A percentile compares a stretch with the other conserved stretches of the same genome.
Conservation (phyloP, 2,888 invertebrate species). For the Sarcophaga rosellei region DNA sequence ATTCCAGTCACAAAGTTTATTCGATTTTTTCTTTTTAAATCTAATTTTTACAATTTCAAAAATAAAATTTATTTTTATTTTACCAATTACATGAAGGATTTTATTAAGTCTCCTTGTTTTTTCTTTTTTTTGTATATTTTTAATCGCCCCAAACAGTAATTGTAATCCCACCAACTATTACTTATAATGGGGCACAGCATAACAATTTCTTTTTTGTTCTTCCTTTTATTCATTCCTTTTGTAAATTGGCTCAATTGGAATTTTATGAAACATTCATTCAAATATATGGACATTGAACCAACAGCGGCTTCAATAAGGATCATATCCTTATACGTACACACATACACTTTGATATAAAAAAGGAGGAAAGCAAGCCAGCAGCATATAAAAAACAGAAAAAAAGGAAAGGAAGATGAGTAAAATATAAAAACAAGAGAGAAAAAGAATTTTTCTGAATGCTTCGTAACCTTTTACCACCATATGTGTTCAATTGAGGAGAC, state of each 20-base stretch:
- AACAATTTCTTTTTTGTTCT: too few species aligned
- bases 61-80: neutral
- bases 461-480: conserved; percentile 73
- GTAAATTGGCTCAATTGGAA: conserved; percentile 82
- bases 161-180: conserved; percentile 35
- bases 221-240: conserved; percentile 73
- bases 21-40: neutral
- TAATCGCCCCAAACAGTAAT: conserved; percentile 43
- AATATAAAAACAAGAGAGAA: conserved; percentile 28
- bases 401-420: conserved; percentile 27
- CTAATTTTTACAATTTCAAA: neutral
- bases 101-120: neutral
- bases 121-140: neutral
- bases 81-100: neutral
- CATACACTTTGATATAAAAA: neutral
- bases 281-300: conserved; percentile 50
- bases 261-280: conserved; percentile 78
- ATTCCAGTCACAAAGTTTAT: too few species aligned
- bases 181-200: conserved; percentile 13
- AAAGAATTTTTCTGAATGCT: conserved; percentile 37
- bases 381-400: conserved; percentile 4
- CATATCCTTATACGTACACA: neutral
- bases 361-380: conserved; percentile 22
- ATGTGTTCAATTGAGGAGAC: conserved; percentile 76
- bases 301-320: conserved; percentile 2